Evolutionary conservation across 2,797 vertebrate genomes (phyloP).

Genomic region (Myotis pilosus): DNA sequence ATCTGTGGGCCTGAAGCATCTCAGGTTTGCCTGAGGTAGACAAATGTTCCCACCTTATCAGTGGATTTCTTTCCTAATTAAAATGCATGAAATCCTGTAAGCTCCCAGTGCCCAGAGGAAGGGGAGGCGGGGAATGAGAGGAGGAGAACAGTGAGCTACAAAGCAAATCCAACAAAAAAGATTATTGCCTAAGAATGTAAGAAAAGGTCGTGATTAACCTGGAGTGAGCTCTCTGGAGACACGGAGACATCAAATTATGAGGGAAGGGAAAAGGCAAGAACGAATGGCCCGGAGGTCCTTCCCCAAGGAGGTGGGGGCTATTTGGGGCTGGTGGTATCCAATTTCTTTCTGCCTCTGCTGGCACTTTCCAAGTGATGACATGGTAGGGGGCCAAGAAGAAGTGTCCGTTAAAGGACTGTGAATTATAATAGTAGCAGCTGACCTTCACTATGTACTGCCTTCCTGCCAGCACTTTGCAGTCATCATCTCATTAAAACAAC

Average conservation of each 20-base stretch:
- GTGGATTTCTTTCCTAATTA: constrained; percentile 78
- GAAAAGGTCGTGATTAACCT: not conserved
- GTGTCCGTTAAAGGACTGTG: not conserved
- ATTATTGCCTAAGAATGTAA: not conserved
- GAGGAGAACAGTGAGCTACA: not conserved
- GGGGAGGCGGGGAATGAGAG: not conserved
- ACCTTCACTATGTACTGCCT: not conserved
- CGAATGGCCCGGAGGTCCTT: not conserved
- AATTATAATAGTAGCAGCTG: no score
- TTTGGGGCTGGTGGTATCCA: not conserved
- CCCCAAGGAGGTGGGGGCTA: not conserved
- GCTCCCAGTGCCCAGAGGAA: constrained; percentile 61
- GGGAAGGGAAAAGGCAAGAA: not conserved
- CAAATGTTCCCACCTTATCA: constrained; percentile 77
- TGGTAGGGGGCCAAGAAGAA: not conserved
- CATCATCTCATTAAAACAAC: not conserved
- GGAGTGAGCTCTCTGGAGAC: not conserved
- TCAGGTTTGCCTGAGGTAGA: constrained; percentile 71
- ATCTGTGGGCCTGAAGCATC: constrained; percentile 67
- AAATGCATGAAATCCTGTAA: constrained; percentile 77
- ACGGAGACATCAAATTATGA: not conserved
- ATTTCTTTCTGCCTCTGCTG: not conserved
- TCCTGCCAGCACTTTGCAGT: not conserved
- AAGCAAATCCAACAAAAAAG: not conserved
- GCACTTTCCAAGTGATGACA: not conserved